phyloP scores from a whole-genome alignment of 2,113 vertebrate genomes.

The Rissa tridactyla region DNA sequence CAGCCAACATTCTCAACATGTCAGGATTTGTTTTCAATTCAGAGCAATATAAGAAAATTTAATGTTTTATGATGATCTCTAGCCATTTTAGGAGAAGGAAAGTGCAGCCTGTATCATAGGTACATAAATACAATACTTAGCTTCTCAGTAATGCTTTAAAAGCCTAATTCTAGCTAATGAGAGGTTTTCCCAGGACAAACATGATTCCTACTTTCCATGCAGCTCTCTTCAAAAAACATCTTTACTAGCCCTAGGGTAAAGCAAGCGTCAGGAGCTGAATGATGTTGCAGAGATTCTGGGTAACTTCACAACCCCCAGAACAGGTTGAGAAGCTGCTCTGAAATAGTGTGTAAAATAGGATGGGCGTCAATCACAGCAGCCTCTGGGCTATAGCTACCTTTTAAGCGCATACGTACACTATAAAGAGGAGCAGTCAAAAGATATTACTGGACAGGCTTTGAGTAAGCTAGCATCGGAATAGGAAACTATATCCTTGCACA shows the following conservation, averaged over 20 bases:
- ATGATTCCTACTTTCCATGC: neutral
- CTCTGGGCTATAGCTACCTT: neutral
- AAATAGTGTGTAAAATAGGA: neutral
- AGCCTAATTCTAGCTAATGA: neutral
- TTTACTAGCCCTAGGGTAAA: neutral
- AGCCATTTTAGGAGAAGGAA: neutral
- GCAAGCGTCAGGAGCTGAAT: neutral
- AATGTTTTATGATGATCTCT: neutral
- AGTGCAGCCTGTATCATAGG: neutral
- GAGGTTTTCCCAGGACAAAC: neutral
- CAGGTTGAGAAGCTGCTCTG: neutral
- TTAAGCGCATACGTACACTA: neutral
- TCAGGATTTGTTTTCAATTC: neutral
- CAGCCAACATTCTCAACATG: neutral
- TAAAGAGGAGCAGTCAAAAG: neutral
- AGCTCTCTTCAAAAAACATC: neutral
- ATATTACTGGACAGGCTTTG: neutral
- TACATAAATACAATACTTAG: neutral
- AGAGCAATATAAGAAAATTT: neutral
- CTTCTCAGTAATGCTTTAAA: neutral
- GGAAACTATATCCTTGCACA: neutral
- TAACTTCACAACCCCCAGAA: neutral
- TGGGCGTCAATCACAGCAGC: neutral
- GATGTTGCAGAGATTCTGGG: neutral
- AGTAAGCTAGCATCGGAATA: neutral